Base-by-base conservation (phyloP, 2,113 vertebrate species). In the Bubo scandiacus region DNA sequence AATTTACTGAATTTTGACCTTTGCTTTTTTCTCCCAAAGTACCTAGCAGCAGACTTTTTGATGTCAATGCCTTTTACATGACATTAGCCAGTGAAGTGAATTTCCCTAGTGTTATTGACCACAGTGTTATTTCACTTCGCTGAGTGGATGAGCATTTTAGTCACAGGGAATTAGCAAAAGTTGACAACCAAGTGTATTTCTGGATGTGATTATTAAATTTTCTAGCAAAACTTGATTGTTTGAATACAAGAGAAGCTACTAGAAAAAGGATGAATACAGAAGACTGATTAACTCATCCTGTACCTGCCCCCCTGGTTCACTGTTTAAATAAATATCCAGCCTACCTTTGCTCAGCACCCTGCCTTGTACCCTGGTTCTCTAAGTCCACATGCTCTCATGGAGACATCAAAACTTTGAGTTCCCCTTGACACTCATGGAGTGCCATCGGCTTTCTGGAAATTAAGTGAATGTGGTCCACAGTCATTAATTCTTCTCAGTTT, bases 391-490 rank as follows among this genome's bases (percentile, higher is more conserved):
- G 22, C 9, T 67, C 9, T 29, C 29, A 51, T 20, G 17, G 26
- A 91, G 58, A 68, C 2, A 25, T 23, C 11, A 51, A 38, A 85
- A 55, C 20, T 34, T 30, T 2, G 29, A 63, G 12, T 12, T 87
- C 13, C 29, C n/a, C 38, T 58, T 70, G 25, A 78, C 29, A 36
- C 22, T 34, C 17, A 10, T 62, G 30, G 20, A 40, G 16, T 23
- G 43, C 8, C 42, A 59, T 5, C 4, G 5, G 34, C 65, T 49
- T 91, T 84, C 45, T 65, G 25, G 22, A 93, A 90, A 78, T 32
- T 26, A 65, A 20, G 23, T 61, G 14, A 88, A 65, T 2, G 0
- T n/a, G 15, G 9, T 5, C 40, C 10, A 38, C 0, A 1, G 40
- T 70, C 34, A 58, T 74, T 74, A 58, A 47, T 21, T 86, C 32